Conservation (phyloP, 1,140 invertebrate genomes). For the Leptinotarsa defecta region DNA sequence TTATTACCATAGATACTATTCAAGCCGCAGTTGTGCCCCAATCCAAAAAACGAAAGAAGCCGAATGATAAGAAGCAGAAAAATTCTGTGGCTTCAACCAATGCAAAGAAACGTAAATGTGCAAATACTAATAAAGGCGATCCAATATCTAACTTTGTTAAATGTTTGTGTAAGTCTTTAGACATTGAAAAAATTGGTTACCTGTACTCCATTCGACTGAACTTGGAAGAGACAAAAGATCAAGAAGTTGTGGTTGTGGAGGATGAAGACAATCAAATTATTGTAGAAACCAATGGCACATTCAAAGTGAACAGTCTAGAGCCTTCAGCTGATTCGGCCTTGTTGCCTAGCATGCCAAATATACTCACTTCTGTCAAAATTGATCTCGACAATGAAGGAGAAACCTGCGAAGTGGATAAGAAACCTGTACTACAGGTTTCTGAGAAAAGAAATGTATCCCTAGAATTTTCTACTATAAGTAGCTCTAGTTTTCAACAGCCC, state of each 20-base stretch:
- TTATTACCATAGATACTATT: too few species aligned
- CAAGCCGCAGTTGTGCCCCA: too few species aligned
- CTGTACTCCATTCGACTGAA: neutral
- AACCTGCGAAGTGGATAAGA: neutral
- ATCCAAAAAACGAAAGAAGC: too few species aligned
- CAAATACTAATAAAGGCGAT: neutral
- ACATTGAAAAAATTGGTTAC: neutral
- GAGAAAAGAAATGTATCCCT: constrained; percentile 1
- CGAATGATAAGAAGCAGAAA: too few species aligned
- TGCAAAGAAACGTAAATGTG: neutral
- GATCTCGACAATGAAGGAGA: neutral
- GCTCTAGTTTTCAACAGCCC: constrained; percentile 34
- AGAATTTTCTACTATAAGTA: constrained; percentile 20
- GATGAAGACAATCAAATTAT: too few species aligned
- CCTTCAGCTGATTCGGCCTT: neutral
- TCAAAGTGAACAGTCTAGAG: neutral
- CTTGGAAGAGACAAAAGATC: too few species aligned
- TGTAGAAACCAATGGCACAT: neutral
- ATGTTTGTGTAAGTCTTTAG: constrained; percentile 7
- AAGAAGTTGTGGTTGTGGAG: too few species aligned
- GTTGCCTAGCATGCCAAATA: constrained; percentile 36
- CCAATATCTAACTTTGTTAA: constrained; percentile 25
- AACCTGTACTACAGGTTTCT: neutral
- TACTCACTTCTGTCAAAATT: constrained; percentile 29
- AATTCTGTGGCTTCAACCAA: too few species aligned